Evolutionary conservation across 2,888 invertebrate species (phyloP), one percentile per base, ranked within the genome.

Genomic region (Lepas anatifera): DNA sequence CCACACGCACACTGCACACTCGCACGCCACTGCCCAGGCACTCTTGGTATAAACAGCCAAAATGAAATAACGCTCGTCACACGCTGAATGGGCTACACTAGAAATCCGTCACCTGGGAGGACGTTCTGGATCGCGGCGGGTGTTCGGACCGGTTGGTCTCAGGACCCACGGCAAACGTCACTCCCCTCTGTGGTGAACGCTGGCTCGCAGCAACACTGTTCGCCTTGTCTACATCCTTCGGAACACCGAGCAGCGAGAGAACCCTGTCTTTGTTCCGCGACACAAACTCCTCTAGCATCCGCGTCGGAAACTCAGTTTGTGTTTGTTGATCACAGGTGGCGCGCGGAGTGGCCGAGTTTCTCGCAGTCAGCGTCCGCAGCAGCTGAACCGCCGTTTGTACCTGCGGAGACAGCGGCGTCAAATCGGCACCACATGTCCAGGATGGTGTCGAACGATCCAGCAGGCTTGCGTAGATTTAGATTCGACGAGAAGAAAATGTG

Each of bases 231-330:
- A 11, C 52, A 18, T 32, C 58, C 22, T 18, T 1, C 16, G 58
- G 64, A 67, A 41, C 69, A 58, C 70, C 71, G 25, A 71, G 66
- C 35, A 71, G 69, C 37, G 46, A 48, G 8, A 71, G 48, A 22
- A 71, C 68, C 22, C 68, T 29, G 41, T 71, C 46, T 48, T 64
- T 63, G 41, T 71, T 69, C 13, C 69, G 63, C 25, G 69, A 39
- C n/a, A 71, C 71, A 46, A 69, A 71, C 18, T 69, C 64, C 64
- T 70, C 70, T 10, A 70, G 39, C 70, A 70, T 52, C 3, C 43
- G 27, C 2, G 69, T 46, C 4, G 70, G 70, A 63, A 70, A 70
- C 27, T 70, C 70, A 41, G 70, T 70, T 63, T 70, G 70, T 22
- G 69, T 64, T 32, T 58, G 39, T n/a, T 69, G 68, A n/a, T 70